Evolutionary conservation across 2,113 vertebrate species (phyloP), one percentile per base, ranked within the genome.

Genomic region (Hippolais icterina): DNA sequence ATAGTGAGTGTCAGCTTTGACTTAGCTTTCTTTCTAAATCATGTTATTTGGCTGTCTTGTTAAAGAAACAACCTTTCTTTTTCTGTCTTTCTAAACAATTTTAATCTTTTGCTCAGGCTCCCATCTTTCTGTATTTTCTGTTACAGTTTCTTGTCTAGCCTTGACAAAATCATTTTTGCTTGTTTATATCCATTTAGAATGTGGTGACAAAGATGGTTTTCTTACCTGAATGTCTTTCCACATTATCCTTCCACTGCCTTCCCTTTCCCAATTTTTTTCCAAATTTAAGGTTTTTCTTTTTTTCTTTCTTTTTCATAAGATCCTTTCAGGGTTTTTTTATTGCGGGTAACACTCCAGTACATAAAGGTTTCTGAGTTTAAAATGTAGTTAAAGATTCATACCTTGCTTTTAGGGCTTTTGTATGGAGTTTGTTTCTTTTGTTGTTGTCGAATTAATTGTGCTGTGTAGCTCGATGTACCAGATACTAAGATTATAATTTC

Each of bases 1-100:
- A n/a, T 93, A 92, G 46, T 14, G 31, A 87, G 54, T 84, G 69
- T 89, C 93, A 91, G 56, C 60, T 91, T 93, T 93, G 64, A 75
- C 77, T 94, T 95, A 35, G 37, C 66, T 88, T 93, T 82, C 46
- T 77, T 93, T 70, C 71, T 86, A 92, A 92, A 90, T 94, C 1
- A 0, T 57, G 20, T 85, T 94, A 90, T 69, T 94, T 93, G 82
- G 18, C 63, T 93, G 49, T 90, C 90, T 86, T 61, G 61, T 57
- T 76, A 57, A 63, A 94, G 66, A 79, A 91, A 31, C 78, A 87
- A 16, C 66, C 66, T 90, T 84, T 82, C 65, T 85, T 87, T 84
- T 91, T 78, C 64, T 89, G 44, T 83, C 53, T 84, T 87, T 93
- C 77, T 84, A 25, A n/a, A 8, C 52, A 64, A 15, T 93, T 93